Conservation (phyloP, 2,888 invertebrate genomes). For the Drosophila subsilvestris region DNA sequence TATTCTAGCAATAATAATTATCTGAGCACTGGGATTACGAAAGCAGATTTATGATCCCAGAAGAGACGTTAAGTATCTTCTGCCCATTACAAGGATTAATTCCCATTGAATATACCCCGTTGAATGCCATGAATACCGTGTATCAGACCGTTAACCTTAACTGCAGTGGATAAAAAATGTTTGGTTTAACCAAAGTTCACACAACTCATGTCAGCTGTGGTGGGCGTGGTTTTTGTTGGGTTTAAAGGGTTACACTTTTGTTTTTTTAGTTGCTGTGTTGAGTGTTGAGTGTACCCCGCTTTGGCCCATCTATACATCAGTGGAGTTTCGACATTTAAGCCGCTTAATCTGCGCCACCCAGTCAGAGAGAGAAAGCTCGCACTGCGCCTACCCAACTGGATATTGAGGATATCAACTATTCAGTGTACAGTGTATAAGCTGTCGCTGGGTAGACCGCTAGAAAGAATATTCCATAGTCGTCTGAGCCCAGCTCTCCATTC, state of each 20-base stretch:
- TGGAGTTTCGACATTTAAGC: conserved; percentile 18
- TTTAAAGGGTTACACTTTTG: conserved; percentile 19
- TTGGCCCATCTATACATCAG: conserved; percentile 5
- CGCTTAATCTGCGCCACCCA: conserved; percentile 26
- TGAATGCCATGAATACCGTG: neutral
- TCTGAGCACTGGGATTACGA: no score
- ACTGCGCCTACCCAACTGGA: neutral
- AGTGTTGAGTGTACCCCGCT: no score
- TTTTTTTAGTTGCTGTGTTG: neutral
- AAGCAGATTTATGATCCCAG: no score
- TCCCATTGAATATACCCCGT: neutral
- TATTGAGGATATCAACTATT: neutral
- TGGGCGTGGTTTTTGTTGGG: neutral
- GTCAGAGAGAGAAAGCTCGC: neutral
- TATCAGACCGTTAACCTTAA: neutral
- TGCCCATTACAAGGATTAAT: neutral
- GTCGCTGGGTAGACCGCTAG: no score
- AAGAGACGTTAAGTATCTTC: no score
- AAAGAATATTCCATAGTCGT: conserved; percentile 6
- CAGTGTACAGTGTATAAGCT: neutral
- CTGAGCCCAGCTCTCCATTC: no score
- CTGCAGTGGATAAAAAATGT: neutral
- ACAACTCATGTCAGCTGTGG: conserved; percentile 1
- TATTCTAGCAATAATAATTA: no score
- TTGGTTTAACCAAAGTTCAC: conserved; percentile 15